Percentiles rank a stretch among this genome's conserved stretches.
phyloP scores from a whole-genome alignment of 2,888 invertebrate genomes.

The Aleiodes leptofemur region DNA sequence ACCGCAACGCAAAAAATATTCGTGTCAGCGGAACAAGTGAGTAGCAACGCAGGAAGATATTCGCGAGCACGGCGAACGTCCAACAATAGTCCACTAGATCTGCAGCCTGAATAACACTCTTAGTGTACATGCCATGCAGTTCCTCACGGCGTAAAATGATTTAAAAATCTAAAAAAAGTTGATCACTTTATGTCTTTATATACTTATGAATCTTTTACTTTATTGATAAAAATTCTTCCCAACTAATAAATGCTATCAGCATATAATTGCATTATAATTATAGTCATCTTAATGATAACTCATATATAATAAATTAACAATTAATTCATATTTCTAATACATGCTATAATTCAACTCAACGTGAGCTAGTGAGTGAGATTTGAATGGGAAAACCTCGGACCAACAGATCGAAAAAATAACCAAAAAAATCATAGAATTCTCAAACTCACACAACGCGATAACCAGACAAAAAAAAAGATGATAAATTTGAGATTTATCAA shows the following conservation, averaged over 20 bases:
- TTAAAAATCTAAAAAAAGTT: too few relatives aligned
- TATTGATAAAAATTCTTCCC: slow-evolving; percentile 11
- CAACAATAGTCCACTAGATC: too few relatives aligned
- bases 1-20: too few relatives aligned
- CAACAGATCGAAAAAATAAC: neutral
- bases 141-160: too few relatives aligned
- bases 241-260: slow-evolving; percentile 6
- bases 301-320: too few relatives aligned
- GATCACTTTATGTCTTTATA: neutral
- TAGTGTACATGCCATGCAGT: too few relatives aligned
- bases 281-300: neutral
- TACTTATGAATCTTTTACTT: slow-evolving; percentile 17
- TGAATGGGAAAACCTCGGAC: neutral
- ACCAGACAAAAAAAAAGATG: neutral
- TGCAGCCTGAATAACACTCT: too few relatives aligned
- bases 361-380: slow-evolving; percentile 1
- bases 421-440: neutral
- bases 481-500: neutral
- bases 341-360: slow-evolving; percentile 10
- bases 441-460: neutral
- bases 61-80: too few relatives aligned
- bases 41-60: too few relatives aligned
- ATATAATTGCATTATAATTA: neutral
- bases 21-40: too few relatives aligned
- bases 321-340: too few relatives aligned